Conservation (phyloP, 2,888 invertebrate species). For the Leucozona laternaria region DNA sequence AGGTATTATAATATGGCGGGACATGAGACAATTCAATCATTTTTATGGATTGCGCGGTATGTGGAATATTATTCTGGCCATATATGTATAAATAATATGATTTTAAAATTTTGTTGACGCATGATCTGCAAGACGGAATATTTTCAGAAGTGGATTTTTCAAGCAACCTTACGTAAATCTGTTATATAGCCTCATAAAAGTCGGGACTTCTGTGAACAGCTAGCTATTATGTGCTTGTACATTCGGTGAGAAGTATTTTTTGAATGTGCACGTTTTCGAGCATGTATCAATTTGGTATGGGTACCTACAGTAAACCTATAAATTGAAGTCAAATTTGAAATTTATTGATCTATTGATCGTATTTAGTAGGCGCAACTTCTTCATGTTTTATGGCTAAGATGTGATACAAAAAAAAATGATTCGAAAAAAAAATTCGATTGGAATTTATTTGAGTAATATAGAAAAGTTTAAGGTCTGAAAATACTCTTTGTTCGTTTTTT, state of each 20-base stretch:
- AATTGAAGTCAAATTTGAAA: constrained; percentile 51
- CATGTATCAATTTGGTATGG: background rate
- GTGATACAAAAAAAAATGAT: background rate
- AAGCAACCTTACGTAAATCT: background rate
- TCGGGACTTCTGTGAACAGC: constrained; percentile 50
- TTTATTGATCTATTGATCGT: constrained; percentile 58
- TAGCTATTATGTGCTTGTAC: background rate
- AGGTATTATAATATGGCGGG: constrained; percentile 3
- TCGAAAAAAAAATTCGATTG: background rate
- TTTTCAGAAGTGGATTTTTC: constrained; percentile 18
- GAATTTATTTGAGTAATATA: constrained; percentile 2
- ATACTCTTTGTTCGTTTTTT: background rate
- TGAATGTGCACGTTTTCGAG: constrained; percentile 46
- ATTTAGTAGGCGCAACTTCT: constrained; percentile 58
- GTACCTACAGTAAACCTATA: constrained; percentile 46
- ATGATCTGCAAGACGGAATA: constrained; percentile 60
- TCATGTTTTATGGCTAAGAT: constrained; percentile 16
- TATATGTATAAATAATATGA: constrained; percentile 19
- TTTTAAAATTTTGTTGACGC: constrained; percentile 63
- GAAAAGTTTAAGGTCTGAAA: background rate
- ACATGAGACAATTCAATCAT: constrained; percentile 71
- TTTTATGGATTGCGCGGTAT: constrained; percentile 62
- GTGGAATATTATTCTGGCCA: constrained; percentile 53
- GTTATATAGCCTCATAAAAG: constrained; percentile 24
- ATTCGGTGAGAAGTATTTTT: constrained; percentile 30